A percentile compares a stretch with the other conserved stretches of the same genome.
phyloP scores from a whole-genome alignment of 2,888 invertebrate genomes.

The Heteromyza rotundicornis region DNA sequence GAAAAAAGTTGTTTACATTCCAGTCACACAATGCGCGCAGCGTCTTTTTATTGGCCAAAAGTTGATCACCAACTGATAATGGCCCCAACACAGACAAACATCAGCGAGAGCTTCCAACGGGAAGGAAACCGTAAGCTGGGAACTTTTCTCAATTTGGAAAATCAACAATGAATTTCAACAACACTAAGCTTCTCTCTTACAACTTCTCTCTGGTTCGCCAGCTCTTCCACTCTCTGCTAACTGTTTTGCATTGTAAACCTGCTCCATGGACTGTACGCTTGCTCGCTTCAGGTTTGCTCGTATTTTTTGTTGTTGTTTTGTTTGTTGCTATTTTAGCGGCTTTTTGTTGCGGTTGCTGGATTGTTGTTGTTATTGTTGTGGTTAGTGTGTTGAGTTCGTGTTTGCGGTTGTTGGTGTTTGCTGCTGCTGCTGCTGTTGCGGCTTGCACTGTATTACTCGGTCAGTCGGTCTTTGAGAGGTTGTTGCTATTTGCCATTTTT shows the following conservation, averaged over 20 bases:
- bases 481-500: constrained; percentile 58
- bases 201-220: not conserved
- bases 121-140: constrained; percentile 53
- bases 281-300: constrained; percentile 30
- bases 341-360: not conserved
- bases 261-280: no score
- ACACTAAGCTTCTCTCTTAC: no score
- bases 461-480: constrained; percentile 64
- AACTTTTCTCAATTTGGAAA: constrained; percentile 15
- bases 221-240: constrained; percentile 10
- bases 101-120: constrained; percentile 29
- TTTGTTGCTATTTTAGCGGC: constrained; percentile 20
- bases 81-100: constrained; percentile 13
- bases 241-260: constrained; percentile 17
- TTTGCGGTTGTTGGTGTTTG: constrained; percentile 27
- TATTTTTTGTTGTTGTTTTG: constrained; percentile 25
- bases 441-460: constrained; percentile 64
- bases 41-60: constrained; percentile 56
- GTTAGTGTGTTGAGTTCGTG: constrained; percentile 28
- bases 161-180: constrained; percentile 36
- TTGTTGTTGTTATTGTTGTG: constrained; percentile 26
- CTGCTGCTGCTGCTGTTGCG: no score
- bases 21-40: constrained; percentile 37
- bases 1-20: constrained; percentile 21
- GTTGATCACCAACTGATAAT: constrained; percentile 50